A percentile compares a stretch with the other conserved stretches of the same genome.
Conservation (phyloP, 1,140 invertebrate species). For the Bombus superbus region DNA sequence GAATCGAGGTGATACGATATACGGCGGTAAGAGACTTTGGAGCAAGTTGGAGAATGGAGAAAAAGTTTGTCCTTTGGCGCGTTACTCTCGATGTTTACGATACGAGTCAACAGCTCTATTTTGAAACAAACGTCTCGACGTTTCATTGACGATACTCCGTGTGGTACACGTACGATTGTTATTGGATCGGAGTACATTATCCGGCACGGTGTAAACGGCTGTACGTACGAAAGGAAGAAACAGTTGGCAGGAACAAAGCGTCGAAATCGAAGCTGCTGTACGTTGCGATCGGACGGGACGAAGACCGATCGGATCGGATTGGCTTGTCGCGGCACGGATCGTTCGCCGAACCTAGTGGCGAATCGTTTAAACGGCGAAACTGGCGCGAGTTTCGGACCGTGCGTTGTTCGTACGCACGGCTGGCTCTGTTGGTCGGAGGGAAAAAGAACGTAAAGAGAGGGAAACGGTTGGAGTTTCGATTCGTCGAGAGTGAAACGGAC, state of each 20-base stretch:
- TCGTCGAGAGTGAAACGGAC: neutral
- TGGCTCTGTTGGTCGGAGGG: neutral
- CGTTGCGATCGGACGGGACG: neutral
- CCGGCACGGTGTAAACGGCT: neutral
- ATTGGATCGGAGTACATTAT: fast-evolving
- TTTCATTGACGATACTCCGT: neutral
- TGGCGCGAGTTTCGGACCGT: neutral
- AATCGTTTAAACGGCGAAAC: neutral
- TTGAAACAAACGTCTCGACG: neutral
- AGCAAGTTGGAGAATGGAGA: neutral
- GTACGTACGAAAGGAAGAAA: neutral
- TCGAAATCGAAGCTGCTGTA: neutral
- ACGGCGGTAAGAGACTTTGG: neutral
- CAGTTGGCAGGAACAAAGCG: neutral
- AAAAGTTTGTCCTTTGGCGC: neutral
- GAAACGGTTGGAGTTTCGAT: neutral
- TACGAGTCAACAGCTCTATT: neutral
- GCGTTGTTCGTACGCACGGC: neutral
- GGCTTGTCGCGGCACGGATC: neutral
- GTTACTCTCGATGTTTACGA: neutral
- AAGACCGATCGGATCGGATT: neutral
- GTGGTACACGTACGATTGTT: neutral
- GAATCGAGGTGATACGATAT: neutral
- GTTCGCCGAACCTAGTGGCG: too few species aligned
- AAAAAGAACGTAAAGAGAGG: neutral